A percentile compares a stretch with the other conserved stretches of the same genome.
Evolutionary conservation across 1,140 invertebrate genomes (phyloP).

Genomic region (Pseudomyrmex concolor): DNA sequence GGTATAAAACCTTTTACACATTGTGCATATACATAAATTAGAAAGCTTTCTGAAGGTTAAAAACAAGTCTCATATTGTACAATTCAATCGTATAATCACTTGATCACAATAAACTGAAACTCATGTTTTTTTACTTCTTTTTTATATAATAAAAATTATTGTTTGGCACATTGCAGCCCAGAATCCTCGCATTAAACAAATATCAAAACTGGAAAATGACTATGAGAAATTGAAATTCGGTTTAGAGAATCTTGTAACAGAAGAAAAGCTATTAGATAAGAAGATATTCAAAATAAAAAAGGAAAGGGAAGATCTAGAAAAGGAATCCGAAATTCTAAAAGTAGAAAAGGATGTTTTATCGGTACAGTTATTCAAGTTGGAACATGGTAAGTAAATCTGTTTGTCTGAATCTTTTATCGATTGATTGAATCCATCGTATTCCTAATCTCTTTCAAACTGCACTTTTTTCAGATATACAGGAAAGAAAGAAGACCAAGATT

Average conservation of each 20-base stretch:
- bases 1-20: slow-evolving; percentile 22
- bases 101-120: too few relatives aligned
- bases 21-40: not conserved
- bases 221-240: slow-evolving; percentile 52
- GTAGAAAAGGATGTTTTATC: slow-evolving; percentile 64
- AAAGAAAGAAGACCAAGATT: slow-evolving; percentile 62
- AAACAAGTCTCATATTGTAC: too few relatives aligned
- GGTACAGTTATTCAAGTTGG: slow-evolving; percentile 66
- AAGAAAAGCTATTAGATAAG: slow-evolving; percentile 75
- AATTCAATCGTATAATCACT: too few relatives aligned
- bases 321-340: slow-evolving; percentile 60
- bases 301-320: slow-evolving; percentile 57
- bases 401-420: not conserved
- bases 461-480: slow-evolving; percentile 69
- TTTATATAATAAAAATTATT: too few relatives aligned
- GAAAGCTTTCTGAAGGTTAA: too few relatives aligned
- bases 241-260: slow-evolving; percentile 60
- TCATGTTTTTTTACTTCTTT: too few relatives aligned
- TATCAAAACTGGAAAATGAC: slow-evolving; percentile 65
- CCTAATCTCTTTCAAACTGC: not conserved
- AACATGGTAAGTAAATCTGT: slow-evolving; percentile 67
- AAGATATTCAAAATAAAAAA: slow-evolving; percentile 68
- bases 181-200: not conserved
- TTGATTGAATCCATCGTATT: not conserved
- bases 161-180: too few relatives aligned